phyloP scores from a whole-genome alignment of 2,888 invertebrate genomes.

The Rhagonycha lutea region DNA sequence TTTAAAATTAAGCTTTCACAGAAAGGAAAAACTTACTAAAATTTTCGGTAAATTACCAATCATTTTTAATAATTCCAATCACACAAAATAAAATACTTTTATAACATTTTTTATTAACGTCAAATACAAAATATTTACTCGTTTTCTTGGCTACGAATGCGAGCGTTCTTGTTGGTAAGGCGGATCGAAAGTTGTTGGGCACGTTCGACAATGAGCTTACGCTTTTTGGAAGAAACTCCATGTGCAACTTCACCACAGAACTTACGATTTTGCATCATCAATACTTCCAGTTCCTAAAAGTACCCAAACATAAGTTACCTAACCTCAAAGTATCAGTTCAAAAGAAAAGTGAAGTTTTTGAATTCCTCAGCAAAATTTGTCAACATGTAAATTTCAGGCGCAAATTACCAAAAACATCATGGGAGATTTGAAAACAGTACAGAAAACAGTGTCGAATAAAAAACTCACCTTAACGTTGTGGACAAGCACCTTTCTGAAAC shows the following conservation, averaged over 20 bases:
- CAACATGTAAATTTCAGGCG: conserved; percentile 51
- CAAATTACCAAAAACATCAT: conserved; percentile 56
- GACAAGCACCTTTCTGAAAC: conserved; percentile 94
- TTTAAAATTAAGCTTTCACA: too few relatives aligned
- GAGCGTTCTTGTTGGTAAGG: conserved; percentile 94
- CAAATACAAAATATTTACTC: conserved; percentile 70
- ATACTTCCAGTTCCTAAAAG: conserved; percentile 87
- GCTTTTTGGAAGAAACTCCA: conserved; percentile 95
- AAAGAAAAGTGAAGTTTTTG: background rate
- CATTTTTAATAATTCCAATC: background rate
- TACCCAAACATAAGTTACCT: conserved; percentile 8
- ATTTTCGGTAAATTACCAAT: too few relatives aligned
- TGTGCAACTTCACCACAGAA: conserved; percentile 98
- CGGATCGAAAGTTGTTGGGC: conserved; percentile 95
- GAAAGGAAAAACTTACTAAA: too few relatives aligned
- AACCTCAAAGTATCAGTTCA: background rate
- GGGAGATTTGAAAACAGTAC: conserved; percentile 7
- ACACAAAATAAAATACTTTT: conserved; percentile 5
- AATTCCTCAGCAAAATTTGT: conserved; percentile 40
- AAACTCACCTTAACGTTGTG: conserved; percentile 79
- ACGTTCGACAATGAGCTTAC: conserved; percentile 94
- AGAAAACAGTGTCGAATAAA: background rate
- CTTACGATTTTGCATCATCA: conserved; percentile 98
- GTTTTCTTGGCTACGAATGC: conserved; percentile 97
- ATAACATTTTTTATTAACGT: conserved; percentile 32